Evolutionary conservation across 2,888 invertebrate genomes (phyloP).

Genomic region (Metalampra italica): DNA sequence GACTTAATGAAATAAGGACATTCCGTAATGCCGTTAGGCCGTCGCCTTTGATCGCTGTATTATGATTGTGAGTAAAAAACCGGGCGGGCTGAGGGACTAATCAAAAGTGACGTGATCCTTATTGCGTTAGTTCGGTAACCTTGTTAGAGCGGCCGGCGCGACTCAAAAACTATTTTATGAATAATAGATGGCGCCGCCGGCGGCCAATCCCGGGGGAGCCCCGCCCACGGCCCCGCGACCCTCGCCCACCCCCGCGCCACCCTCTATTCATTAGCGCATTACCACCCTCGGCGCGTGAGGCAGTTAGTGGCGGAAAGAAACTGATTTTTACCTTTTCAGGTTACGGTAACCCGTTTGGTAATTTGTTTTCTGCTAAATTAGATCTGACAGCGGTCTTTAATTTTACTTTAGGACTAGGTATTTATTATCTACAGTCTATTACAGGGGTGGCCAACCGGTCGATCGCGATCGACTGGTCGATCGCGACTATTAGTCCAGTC

Average conservation of each 20-base stretch:
- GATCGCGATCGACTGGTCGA: no score
- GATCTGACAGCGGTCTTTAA: neutral
- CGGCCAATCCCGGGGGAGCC: constrained; percentile 74
- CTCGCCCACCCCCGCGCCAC: constrained; percentile 23
- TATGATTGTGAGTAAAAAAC: constrained; percentile 48
- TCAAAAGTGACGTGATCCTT: constrained; percentile 78
- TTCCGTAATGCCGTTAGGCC: constrained; percentile 43
- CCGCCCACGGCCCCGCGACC: constrained; percentile 52
- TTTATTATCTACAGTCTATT: no score
- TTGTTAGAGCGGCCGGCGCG: constrained; percentile 70
- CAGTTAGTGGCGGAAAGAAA: constrained; percentile 52
- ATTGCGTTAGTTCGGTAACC: constrained; percentile 68
- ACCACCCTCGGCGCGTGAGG: constrained; percentile 63
- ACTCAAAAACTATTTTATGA: constrained; percentile 79
- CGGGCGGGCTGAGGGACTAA: constrained; percentile 49
- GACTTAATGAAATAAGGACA: constrained; percentile 51
- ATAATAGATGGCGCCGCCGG: constrained; percentile 73
- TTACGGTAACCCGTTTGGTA: constrained; percentile 28
- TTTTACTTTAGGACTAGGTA: no score
- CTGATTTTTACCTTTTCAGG: constrained; percentile 57
- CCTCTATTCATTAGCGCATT: constrained; percentile 76
- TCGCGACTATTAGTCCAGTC: no score
- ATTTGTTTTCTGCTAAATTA: constrained; percentile 11
- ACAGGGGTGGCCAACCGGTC: no score
- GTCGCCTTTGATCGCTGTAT: constrained; percentile 57